Evolutionary conservation across 2,888 invertebrate genomes (phyloP).

Genomic region (Sphinx pinastri): DNA sequence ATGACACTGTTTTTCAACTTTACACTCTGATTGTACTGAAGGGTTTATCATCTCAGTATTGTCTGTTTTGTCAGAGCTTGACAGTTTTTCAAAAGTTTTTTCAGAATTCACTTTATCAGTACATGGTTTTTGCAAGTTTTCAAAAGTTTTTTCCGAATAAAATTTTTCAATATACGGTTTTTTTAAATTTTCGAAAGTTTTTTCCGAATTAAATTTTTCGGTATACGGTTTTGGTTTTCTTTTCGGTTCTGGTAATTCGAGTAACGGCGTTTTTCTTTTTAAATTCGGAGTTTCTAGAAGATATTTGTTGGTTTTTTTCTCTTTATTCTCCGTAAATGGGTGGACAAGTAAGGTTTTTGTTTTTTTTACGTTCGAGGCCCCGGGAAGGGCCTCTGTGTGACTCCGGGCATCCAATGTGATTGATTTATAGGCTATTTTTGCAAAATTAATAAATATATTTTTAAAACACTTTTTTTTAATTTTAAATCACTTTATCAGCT

Average conservation of each 20-base stretch:
- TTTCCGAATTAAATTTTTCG: constrained; percentile 28
- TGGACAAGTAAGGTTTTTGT: constrained; percentile 69
- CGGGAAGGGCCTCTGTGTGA: constrained; percentile 62
- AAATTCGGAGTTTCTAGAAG: constrained; percentile 72
- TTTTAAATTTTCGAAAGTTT: constrained; percentile 4
- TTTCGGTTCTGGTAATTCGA: constrained; percentile 63
- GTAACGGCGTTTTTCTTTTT: constrained; percentile 64
- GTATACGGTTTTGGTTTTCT: constrained; percentile 66
- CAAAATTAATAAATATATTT: neutral
- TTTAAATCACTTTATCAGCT: neutral
- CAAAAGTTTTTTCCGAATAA: neutral
- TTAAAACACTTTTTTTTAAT: neutral
- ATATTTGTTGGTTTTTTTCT: constrained; percentile 55
- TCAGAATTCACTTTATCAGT: neutral
- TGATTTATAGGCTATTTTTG: constrained; percentile 24
- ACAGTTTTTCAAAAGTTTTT: too few relatives aligned
- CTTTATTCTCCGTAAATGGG: constrained; percentile 52
- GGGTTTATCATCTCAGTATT: constrained; percentile 49
- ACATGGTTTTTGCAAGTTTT: neutral
- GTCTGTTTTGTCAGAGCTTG: constrained; percentile 2
- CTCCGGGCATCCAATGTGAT: constrained; percentile 73
- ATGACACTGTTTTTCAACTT: constrained; percentile 45
- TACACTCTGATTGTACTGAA: constrained; percentile 41
- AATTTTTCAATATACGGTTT: constrained; percentile 28
- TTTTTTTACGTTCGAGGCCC: constrained; percentile 58